These are phyloP conservation scores for Melanerpes aurifrons DNA, from an alignment of 2,113 vertebrate species.

Conservation along the genomic window DNA sequence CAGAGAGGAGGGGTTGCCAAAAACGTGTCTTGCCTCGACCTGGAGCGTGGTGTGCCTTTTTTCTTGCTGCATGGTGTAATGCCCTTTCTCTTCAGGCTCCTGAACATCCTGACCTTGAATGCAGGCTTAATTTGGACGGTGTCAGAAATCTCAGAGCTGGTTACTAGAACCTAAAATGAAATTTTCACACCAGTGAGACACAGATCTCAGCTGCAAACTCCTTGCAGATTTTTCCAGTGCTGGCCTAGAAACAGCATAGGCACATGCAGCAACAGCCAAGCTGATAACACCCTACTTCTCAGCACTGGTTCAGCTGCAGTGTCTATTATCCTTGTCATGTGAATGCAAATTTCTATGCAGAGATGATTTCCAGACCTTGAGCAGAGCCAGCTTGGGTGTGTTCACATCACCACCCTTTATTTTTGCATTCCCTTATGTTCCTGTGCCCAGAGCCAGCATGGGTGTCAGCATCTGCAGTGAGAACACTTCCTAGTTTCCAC, in stretches of 20 bases:
- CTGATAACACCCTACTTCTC: constrained; percentile 55
- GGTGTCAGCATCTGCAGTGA: neutral
- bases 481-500: neutral
- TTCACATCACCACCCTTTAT: neutral
- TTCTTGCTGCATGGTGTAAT: neutral
- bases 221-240: constrained; percentile 26
- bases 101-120: neutral
- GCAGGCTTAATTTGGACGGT: neutral
- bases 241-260: constrained; percentile 54
- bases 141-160: constrained; percentile 3
- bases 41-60: neutral
- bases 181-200: neutral
- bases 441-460: neutral
- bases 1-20: neutral
- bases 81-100: neutral
- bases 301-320: constrained; percentile 42
- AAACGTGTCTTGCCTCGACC: neutral
- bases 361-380: constrained; percentile 41
- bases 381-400: constrained; percentile 31
- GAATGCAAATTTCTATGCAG: constrained; percentile 45
- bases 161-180: neutral
- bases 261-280: constrained; percentile 45
- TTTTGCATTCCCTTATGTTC: neutral
- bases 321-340: constrained; percentile 52
- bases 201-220: neutral